Conservation (phyloP, 2,888 invertebrate genomes). For the Lamellibrachia columna region DNA sequence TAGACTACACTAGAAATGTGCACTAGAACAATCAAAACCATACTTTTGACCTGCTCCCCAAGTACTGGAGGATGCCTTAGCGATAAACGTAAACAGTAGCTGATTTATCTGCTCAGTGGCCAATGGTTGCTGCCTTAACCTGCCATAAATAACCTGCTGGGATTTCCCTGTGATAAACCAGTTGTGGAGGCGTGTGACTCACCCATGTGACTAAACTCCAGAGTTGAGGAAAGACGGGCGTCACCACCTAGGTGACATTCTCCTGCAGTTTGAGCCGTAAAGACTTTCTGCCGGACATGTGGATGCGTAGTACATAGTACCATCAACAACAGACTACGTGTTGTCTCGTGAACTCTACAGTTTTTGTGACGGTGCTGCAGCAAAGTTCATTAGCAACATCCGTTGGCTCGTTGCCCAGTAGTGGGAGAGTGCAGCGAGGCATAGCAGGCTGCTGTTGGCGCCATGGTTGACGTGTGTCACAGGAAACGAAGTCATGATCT, state of each 20-base stretch:
- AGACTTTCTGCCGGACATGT: neutral
- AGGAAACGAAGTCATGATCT: neutral
- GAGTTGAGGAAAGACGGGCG: constrained; percentile 6
- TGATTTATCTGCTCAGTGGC: neutral
- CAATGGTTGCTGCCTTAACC: neutral
- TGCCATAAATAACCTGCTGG: neutral
- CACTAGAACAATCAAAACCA: neutral
- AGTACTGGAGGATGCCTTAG: neutral
- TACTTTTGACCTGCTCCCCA: neutral
- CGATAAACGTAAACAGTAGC: neutral
- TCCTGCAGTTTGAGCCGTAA: neutral
- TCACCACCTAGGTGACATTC: neutral
- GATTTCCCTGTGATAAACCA: neutral
- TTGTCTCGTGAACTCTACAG: neutral
- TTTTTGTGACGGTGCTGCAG: neutral
- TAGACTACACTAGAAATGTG: neutral
- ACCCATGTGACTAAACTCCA: neutral
- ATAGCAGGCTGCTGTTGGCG: neutral
- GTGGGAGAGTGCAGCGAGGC: neutral
- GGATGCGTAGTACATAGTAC: neutral
- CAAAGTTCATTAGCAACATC: neutral
- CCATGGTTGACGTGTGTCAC: constrained; percentile 3
- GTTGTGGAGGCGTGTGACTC: neutral
- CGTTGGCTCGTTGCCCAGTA: neutral
- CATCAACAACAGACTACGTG: neutral